A percentile compares a stretch with the other conserved stretches of the same genome.
These are phyloP conservation scores for Phyllotreta striolata DNA, from an alignment of 2,888 invertebrate genomes.

Conservation along the genomic window DNA sequence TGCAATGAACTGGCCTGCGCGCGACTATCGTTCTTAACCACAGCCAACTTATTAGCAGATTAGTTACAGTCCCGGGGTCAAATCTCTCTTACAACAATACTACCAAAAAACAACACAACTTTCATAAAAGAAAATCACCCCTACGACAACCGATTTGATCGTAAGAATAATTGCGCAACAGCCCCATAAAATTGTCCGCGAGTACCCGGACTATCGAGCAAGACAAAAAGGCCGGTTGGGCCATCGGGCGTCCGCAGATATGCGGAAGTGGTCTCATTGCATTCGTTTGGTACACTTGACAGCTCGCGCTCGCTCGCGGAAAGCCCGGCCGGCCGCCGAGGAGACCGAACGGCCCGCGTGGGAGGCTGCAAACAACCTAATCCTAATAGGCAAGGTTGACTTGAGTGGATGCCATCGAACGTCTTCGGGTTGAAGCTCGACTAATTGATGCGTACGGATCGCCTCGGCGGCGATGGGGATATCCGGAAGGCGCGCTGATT, in stretches of 20 bases:
- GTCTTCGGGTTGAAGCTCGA: too few species aligned
- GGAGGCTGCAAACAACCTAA: not conserved
- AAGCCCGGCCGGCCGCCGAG: not conserved
- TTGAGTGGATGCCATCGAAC: too few species aligned
- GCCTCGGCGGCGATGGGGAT: too few species aligned
- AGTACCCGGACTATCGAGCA: constrained; percentile 11
- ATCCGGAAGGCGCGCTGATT: too few species aligned
- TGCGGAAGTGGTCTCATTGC: constrained; percentile 17
- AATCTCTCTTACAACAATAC: not conserved
- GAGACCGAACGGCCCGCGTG: not conserved
- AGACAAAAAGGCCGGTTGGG: not conserved
- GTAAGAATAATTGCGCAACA: too few species aligned
- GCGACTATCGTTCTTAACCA: constrained; percentile 28
- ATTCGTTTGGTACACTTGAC: constrained; percentile 18
- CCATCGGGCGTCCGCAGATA: constrained; percentile 14
- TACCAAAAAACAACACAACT: too few species aligned
- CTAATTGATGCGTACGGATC: too few species aligned
- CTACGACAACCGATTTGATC: too few species aligned
- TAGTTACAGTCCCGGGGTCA: not conserved
- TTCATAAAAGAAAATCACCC: too few species aligned
- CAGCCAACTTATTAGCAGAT: constrained; percentile 9
- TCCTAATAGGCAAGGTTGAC: too few species aligned
- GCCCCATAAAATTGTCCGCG: too few species aligned
- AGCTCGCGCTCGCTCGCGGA: not conserved
- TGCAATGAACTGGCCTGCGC: constrained; percentile 44